Evolutionary conservation across 2,888 invertebrate genomes (phyloP), one percentile per base, ranked within the genome.

Genomic region (Rotaria socialis): DNA sequence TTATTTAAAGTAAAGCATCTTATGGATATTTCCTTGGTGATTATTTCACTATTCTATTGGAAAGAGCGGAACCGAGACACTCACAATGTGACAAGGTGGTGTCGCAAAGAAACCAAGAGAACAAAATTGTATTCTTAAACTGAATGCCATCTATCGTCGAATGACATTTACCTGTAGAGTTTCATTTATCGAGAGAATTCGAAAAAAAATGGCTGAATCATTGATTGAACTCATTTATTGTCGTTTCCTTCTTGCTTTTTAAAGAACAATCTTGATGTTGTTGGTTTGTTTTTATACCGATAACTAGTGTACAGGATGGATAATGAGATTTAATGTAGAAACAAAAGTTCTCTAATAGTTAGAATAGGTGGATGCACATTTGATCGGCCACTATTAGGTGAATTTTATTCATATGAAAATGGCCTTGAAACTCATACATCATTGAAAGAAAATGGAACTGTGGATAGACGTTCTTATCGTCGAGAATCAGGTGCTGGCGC

Each of bases 401-500:
- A 86, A 84, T 86, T 47, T 74, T 86, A 86, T 60, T 86, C 86
- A n/a, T 80, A 85, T 50, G 86, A 86, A 60, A 85, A 85, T 84
- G 86, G 86, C 41, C 75, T 58, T n/a, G 86, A 86, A 52, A 86
- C 86, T 35, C 85, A 85, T 58, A 85, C 86, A 58, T 85, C 75
- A 41, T 55, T 86, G 47, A 75, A 85, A 35, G 75, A 80, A 41
- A 56, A 24, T 41, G 86, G 86, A 5, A 56, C 43, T 14, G 47
- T 86, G 27, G 75, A 85, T 35, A 52, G 86, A 43, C 74, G 55
- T 27, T 75, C 56, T 35, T 86, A 85, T 60, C 85, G 86, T 47
- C 16, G 86, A 80, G 86, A 86, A 84, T 55, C 86, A 14, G 86
- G 86, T 84, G 86, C 86, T n/a, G 86, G 86, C 47, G 86, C 86